Evolutionary conservation across 2,797 vertebrate genomes (phyloP), one percentile per base, ranked within the genome.

Genomic region (Choloepus didactylus): DNA sequence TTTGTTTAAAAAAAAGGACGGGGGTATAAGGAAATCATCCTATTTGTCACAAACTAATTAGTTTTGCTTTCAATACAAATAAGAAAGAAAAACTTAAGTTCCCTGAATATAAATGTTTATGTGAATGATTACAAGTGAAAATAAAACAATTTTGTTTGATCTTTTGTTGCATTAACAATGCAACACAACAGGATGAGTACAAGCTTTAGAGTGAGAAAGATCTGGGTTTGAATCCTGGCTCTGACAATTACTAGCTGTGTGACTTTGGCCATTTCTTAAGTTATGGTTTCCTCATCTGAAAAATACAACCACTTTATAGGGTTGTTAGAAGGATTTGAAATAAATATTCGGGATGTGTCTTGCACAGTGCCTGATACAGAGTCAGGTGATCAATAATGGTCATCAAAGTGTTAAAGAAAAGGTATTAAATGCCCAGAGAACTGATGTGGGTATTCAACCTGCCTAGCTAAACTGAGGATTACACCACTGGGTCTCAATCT

Each of bases 251-350:
- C 11, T 67, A 79, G 29, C 46, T 77, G 29, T 88, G 21, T 35
- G 16, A 91, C 77, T 93, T 31, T 87, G 35, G 8, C 35, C 49
- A 82, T 59, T 88, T 21, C 60, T 46, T 91, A 44, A 84, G 81
- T 76, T 95, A 92, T 16, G 76, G 83, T 72, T 87, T 92, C 27
- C 38, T 93, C 31, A 85, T 87, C 29, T 92, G 83, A 92, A 87
- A 54, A 89, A 80, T 35, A 75, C 3, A 94, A 56, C 9, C 31
- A 90, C 89, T 73, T 44, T 90, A 70, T 44, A 92, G 56, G 60
- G 6, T 31, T 84, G 23, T 87, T 64, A 72, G 18, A 91, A 81
- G 46, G 27, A 95, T 60, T 51, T 29, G 21, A 94, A 49, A 88
- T 51, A 90, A 80, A 82, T 64, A 85, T 86, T 31, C 92, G 83